Base-by-base conservation (phyloP, 1,140 invertebrate species). In the Helicoverpa zea region DNA sequence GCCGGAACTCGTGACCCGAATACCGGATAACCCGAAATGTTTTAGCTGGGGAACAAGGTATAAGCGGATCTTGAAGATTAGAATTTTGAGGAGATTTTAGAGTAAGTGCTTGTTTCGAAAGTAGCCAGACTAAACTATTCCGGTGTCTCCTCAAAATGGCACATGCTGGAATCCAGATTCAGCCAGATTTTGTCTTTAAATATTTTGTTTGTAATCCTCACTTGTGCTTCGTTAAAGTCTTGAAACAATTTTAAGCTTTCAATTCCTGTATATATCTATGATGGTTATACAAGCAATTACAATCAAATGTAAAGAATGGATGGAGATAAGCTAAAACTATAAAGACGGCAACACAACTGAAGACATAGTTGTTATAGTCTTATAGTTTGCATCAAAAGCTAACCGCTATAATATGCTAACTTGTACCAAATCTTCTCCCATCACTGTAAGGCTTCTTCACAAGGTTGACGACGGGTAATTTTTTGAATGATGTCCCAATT, bases 1-100 rank as follows among this genome's bases (percentile, higher is more conserved):
- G 87, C 86, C 88, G 88, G 88, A 87, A 88, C 86, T 88, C 89
- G 91, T 94, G 91, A 94, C 91, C 90, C 86, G 91, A 93, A 94
- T 94, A 82, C 77, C 59, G 84, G 81, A 86, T 86, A 75, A 86
- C 82, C 82, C 84, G 66, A 83, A 89, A 90, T 87, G 86, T 82
- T 87, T 84, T 54, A 80, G n/a, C 29, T 74, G 64, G 52, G 78
- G 82, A 78, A 73, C 84, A 88, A 86, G 83, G 78, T 43, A 83
- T 64, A 77, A 77, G 79, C 61, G 70, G 16, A 7, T 56, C 12
- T 58, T 11, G 35, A 43, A 43, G 35, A 43, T 43, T 43, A 43
- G 35, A 43, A 43, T 0, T 43, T 43, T 43, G 35, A 43, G 9
- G 4, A 43, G 35, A 43, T 43, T 43, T 43, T 9, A 43, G 4